Evolutionary conservation across 2,797 vertebrate genomes (phyloP).

Genomic region (Fistularia commersonii): DNA sequence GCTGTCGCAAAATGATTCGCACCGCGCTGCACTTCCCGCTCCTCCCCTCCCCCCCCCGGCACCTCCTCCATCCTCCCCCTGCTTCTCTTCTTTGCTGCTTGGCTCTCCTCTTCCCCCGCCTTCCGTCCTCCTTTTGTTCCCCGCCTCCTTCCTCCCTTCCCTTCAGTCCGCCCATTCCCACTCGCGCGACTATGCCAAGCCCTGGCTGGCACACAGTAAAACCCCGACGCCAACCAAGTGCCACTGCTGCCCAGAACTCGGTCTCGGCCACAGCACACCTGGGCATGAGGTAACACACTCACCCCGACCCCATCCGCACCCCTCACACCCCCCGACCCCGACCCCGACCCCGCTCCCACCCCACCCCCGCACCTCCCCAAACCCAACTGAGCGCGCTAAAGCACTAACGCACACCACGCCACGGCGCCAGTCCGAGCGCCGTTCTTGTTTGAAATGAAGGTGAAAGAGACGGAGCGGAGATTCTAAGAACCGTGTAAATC

Average conservation of each 20-base stretch:
- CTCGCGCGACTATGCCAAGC: slow-evolving; percentile 98
- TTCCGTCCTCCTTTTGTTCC: slow-evolving; percentile 53
- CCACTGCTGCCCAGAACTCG: slow-evolving; percentile 87
- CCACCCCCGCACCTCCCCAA: slow-evolving; percentile 21
- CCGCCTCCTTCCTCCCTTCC: slow-evolving; percentile 73
- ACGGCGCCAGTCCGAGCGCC: neutral
- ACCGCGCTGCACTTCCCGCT: slow-evolving; percentile 36
- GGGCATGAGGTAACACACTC: slow-evolving; percentile 89
- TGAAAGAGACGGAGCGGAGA: no score
- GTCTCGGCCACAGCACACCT: slow-evolving; percentile 80
- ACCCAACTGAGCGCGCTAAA: slow-evolving; percentile 34
- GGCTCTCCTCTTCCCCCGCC: slow-evolving; percentile 38
- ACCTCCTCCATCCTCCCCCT: slow-evolving; percentile 1
- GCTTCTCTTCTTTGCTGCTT: slow-evolving; percentile 14
- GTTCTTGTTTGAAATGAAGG: no score
- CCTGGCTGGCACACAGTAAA: slow-evolving; percentile 99
- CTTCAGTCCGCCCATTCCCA: slow-evolving; percentile 90
- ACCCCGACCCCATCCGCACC: slow-evolving; percentile 26
- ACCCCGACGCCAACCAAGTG: slow-evolving; percentile 88
- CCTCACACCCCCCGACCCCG: slow-evolving; percentile 2
- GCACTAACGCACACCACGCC: slow-evolving; percentile 63
- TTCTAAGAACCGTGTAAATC: no score
- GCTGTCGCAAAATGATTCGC: slow-evolving; percentile 34
- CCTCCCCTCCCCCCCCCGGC: slow-evolving; percentile 5
- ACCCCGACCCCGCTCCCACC: slow-evolving; percentile 6